A percentile compares a stretch with the other conserved stretches of the same genome.
phyloP scores from a whole-genome alignment of 2,888 invertebrate species.

The Drosophila falleni region DNA sequence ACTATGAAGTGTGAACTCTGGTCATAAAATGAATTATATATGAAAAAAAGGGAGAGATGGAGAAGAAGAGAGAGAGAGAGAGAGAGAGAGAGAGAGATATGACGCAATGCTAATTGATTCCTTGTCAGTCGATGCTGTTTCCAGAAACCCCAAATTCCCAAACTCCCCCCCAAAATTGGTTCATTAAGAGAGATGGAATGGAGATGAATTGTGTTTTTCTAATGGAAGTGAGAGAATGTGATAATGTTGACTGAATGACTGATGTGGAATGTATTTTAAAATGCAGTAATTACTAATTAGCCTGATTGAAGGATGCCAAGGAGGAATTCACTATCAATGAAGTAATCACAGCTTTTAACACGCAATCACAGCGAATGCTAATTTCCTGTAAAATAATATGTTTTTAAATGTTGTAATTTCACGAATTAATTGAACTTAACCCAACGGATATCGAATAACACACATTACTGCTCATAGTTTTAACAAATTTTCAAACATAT shows the following conservation, averaged over 20 bases:
- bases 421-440: not conserved
- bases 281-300: constrained; percentile 3
- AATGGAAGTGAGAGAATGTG: not conserved
- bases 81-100: too few relatives aligned
- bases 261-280: constrained; percentile 12
- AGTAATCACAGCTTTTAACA: constrained; percentile 1
- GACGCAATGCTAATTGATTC: constrained; percentile 24
- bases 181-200: constrained; percentile 4
- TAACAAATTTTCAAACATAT: too few relatives aligned
- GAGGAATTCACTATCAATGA: not conserved
- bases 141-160: not conserved
- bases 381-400: not conserved
- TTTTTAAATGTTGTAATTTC: not conserved
- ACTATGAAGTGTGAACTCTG: constrained; percentile 27
- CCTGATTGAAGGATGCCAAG: constrained; percentile 13
- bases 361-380: constrained; percentile 8
- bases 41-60: not conserved
- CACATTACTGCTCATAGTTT: not conserved
- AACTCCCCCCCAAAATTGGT: not conserved
- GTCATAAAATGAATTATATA: constrained; percentile 6
- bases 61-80: too few relatives aligned
- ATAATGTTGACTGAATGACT: constrained; percentile 5
- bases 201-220: not conserved
- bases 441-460: not conserved
- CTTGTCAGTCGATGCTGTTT: constrained; percentile 4